These are phyloP conservation scores for Lepidotrigona ventralis DNA, from an alignment of 1,140 invertebrate species.

Conservation along the genomic window DNA sequence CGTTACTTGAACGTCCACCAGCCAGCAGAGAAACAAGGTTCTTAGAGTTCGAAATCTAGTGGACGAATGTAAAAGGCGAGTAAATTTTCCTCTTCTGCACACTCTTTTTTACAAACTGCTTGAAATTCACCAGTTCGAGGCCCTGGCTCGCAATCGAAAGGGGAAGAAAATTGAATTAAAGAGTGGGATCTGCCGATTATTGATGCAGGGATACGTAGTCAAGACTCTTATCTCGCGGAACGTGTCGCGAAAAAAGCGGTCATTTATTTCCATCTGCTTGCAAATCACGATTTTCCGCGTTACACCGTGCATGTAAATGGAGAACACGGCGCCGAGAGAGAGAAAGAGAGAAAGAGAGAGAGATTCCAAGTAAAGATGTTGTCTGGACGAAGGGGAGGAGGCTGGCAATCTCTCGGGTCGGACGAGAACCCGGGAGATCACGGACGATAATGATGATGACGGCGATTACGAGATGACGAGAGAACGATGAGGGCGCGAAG, in stretches of 20 bases:
- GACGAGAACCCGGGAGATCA: constrained; percentile 29
- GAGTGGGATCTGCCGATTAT: neutral
- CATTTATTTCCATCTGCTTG: constrained; percentile 19
- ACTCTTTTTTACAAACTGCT: too few species aligned
- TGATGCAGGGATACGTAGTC: neutral
- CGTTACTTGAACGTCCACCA: neutral
- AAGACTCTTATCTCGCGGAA: neutral
- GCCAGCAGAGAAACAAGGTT: neutral
- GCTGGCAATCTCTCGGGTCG: constrained; percentile 23
- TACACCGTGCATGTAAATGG: constrained; percentile 8
- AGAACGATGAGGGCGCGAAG: constrained; percentile 49
- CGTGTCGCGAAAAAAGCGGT: constrained; percentile 12
- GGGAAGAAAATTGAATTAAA: neutral
- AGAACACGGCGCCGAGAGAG: constrained; percentile 8
- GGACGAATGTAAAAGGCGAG: neutral
- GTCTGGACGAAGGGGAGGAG: constrained; percentile 31
- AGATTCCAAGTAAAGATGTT: constrained; percentile 23
- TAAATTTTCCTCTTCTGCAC: too few species aligned
- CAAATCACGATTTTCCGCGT: constrained; percentile 21
- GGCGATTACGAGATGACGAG: constrained; percentile 51
- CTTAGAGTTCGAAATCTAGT: neutral
- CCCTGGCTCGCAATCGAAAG: too few species aligned
- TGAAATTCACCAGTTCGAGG: neutral
- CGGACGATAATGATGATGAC: constrained; percentile 49
- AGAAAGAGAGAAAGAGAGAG: neutral